A percentile compares a stretch with the other conserved stretches of the same genome.
Evolutionary conservation across 2,797 vertebrate genomes (phyloP).

Genomic region (Eleutherodactylus coqui): DNA sequence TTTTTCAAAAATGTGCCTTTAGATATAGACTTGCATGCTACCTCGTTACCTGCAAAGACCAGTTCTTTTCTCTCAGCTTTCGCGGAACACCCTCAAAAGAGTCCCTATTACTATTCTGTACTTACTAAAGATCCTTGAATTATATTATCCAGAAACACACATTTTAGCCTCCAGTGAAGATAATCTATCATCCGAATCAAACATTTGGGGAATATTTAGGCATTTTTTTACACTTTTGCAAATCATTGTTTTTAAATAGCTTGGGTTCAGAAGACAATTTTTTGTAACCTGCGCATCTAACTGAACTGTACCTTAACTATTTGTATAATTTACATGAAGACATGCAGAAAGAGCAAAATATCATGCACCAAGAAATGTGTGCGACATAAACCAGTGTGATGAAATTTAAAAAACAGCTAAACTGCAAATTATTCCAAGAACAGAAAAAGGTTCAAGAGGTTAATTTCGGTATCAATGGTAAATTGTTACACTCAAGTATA

Average conservation of each 20-base stretch:
- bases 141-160: background rate
- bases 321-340: conserved; percentile 31
- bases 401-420: background rate
- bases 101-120: background rate
- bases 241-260: background rate
- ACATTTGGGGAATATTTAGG: background rate
- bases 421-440: background rate
- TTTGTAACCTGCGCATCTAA: background rate
- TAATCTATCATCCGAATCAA: background rate
- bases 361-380: conserved; percentile 24
- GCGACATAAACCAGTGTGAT: background rate
- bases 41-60: background rate
- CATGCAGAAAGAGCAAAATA: conserved; percentile 41
- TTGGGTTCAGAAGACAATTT: background rate
- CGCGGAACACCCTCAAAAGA: background rate
- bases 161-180: background rate
- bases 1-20: background rate
- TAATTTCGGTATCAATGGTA: background rate
- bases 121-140: background rate
- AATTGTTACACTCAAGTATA: conserved; percentile 32
- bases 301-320: background rate
- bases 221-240: background rate
- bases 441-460: conserved; percentile 8
- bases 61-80: background rate
- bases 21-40: background rate